Evolutionary conservation across 2,888 invertebrate genomes (phyloP), one percentile per base, ranked within the genome.

Genomic region (Melanostoma scalare): DNA sequence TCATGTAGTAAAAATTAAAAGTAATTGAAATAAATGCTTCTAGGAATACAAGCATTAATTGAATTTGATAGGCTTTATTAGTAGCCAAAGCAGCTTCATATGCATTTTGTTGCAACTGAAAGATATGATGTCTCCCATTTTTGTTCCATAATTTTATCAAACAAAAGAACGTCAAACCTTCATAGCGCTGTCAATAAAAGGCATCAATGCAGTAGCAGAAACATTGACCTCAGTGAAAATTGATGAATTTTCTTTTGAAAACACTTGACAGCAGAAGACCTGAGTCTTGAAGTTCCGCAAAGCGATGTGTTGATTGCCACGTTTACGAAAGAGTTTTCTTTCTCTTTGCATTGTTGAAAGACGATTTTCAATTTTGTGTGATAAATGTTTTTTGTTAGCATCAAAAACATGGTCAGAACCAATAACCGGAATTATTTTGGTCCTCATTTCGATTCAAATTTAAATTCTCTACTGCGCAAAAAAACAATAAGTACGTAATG

Each of bases 21-120:
- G 60, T 48, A 36, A 81, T 53, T 8, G 76, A 65, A 6, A 81
- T 53, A 38, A 81, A 81, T 0, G 81, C 52, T 33, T 81, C 81
- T 2, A 81, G 61, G 55, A 72, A 81, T 53, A 81, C 76, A 3
- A 76, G 65, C 2, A 76, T 53, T 6, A 81, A 35, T 20, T 71
- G 76, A 10, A 76, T 1, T 4, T 38, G 6, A 31, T 38, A 72
- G 1, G 36, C 31, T 36, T 53, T 58, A 61, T 72, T 76, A 9
- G 61, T 76, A 0, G 46, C 36, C 3, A 67, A 2, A 2, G 67
- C 65, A 6, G 61, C 53, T 48, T 81, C 81, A 10, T 38, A 65
- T 6, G 61, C 58, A 6, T 72, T 33, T 60, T 81, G 76, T 35
- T 81, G 81, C 6, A 81, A 38, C 81, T 81, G 30, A 20, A 75